Conservation (phyloP, 2,113 vertebrate genomes). For the Arizona elegans region DNA sequence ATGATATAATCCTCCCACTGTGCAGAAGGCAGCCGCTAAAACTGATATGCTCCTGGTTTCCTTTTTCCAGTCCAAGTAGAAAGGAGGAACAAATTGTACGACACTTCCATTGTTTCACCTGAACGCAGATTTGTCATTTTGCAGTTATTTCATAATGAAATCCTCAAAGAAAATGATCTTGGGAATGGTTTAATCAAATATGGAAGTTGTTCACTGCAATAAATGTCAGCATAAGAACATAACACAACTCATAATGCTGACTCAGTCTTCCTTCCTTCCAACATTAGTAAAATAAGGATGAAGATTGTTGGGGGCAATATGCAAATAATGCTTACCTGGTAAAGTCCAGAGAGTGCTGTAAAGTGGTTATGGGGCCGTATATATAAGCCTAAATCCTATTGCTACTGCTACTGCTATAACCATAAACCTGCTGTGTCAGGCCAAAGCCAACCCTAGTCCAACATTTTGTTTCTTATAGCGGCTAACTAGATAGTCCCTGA, state of each 20-base stretch:
- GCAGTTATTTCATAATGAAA: neutral
- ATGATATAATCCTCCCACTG: conserved; percentile 43
- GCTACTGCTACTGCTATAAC: neutral
- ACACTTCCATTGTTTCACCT: neutral
- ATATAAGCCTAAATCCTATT: neutral
- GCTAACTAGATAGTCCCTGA: neutral
- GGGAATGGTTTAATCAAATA: neutral
- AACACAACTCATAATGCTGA: neutral
- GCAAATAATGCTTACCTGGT: neutral
- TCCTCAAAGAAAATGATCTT: neutral
- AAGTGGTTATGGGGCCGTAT: neutral
- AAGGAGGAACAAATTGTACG: neutral
- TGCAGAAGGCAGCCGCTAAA: conserved; percentile 47
- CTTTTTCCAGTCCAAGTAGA: neutral
- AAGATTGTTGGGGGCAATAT: neutral
- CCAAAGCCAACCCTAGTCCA: neutral
- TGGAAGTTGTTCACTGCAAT: neutral
- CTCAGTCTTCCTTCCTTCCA: neutral
- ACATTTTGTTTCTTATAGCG: neutral
- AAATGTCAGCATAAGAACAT: neutral
- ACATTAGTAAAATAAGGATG: neutral
- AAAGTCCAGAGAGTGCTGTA: neutral
- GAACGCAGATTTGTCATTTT: neutral
- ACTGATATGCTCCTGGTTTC: conserved; percentile 26
- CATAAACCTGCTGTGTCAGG: neutral